Evolutionary conservation across 2,113 vertebrate species (phyloP).

Genomic region (Microtus richardsoni): DNA sequence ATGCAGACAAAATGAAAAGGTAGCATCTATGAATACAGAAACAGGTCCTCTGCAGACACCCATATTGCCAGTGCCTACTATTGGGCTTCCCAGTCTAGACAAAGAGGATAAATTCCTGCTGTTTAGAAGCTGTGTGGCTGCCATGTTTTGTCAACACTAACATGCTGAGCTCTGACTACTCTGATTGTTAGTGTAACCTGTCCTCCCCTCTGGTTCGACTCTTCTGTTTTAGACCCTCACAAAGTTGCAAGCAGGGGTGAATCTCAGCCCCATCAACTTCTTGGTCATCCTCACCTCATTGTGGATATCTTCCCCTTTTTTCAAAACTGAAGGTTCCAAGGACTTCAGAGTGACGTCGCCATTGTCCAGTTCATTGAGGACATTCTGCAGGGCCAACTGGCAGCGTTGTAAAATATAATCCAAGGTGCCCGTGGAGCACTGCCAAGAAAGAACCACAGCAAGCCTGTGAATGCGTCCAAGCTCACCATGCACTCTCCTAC

Average conservation of each 20-base stretch:
- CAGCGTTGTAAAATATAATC: constrained; percentile 93
- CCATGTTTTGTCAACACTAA: not conserved
- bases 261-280: not conserved
- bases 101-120: not conserved
- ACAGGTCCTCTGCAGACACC: not conserved
- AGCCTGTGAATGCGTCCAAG: not conserved
- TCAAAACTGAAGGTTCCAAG: constrained; percentile 89
- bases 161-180: not conserved
- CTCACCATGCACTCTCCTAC: not conserved
- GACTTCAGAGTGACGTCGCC: constrained; percentile 88
- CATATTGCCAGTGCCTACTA: not conserved
- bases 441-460: constrained; percentile 37
- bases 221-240: not conserved
- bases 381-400: constrained; percentile 92
- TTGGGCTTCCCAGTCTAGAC: not conserved
- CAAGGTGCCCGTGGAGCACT: constrained; percentile 95
- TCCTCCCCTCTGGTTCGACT: not conserved
- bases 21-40: not conserved
- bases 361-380: constrained; percentile 85
- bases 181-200: not conserved
- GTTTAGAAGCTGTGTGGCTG: not conserved
- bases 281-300: constrained; percentile 92
- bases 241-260: not conserved
- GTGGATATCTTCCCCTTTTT: constrained; percentile 95
- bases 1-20: not conserved